Base-by-base conservation (phyloP, 2,888 invertebrate species). In the Pandemis cinnamomeana region DNA sequence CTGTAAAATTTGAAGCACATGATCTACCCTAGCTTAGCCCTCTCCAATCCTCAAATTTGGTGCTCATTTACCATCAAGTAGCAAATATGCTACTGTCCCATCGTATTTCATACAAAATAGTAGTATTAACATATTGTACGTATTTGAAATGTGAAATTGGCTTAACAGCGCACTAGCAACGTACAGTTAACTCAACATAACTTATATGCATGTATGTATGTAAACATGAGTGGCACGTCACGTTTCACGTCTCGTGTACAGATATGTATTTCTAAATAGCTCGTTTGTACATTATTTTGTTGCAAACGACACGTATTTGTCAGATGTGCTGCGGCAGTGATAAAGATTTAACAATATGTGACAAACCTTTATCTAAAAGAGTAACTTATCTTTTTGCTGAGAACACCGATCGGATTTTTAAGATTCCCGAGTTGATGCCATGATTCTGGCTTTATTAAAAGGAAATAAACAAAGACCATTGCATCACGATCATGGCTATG, bases 151-250 rank as follows among this genome's bases (percentile, higher is more conserved):
- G 27, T 36, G 27, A 58, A 27, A 11, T 8, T 5, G 27, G 13
- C 11, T 20, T 13, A 55, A 41, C 48, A 48, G 64, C 13, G 10
- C 46, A 64, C 5, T 64, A 20, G 27, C 7, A 63, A 5, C 36
- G 42, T n/a, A 67, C 67, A 67, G 67, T 67, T 67, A 67, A 20
- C 10, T 13, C 48, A 53, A 67, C 53, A 67, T 53, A 53, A 55
- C 27, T 58, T 62, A 61, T 61, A 8, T 42, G n/a, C 7, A n/a
- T 42, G n/a, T n/a, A n/a, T 42, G 41, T 42, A 42, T 42, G 42
- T 62, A 62, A 41, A 42, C 62, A 62, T n/a, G 5, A 42, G 36
- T 20, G 42, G 53, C 36, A 53, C 53, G 41, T 67, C 67, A 67
- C 42, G 67, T 62, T 42, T 42, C 42, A 41, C 13, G 42, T 62